These are phyloP conservation scores for Chloebia gouldiae DNA, from an alignment of 2,113 vertebrate genomes.

Conservation along the genomic window DNA sequence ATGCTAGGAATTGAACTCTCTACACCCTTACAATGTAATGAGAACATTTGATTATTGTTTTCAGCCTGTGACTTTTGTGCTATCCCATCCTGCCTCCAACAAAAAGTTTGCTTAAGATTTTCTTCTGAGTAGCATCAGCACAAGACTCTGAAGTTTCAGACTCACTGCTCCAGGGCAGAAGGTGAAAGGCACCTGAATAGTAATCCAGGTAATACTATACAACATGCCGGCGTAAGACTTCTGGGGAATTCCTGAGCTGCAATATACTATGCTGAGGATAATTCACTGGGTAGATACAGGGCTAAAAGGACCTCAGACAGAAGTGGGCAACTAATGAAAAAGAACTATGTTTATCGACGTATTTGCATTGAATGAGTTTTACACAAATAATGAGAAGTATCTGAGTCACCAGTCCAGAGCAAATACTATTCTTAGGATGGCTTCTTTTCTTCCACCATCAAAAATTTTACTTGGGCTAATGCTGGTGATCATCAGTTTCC, in stretches of 20 bases:
- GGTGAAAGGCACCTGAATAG: neutral
- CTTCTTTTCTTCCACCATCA: neutral
- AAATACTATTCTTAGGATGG: neutral
- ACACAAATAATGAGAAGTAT: neutral
- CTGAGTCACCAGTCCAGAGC: neutral
- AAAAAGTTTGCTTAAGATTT: neutral
- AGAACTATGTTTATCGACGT: neutral
- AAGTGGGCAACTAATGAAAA: neutral
- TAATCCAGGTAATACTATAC: neutral
- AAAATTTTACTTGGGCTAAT: neutral
- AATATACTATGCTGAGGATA: neutral
- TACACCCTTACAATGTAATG: slow-evolving; percentile 33
- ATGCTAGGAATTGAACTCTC: slow-evolving; percentile 1
- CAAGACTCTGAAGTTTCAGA: neutral
- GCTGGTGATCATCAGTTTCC: neutral
- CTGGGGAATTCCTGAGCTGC: neutral
- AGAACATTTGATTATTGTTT: slow-evolving; percentile 55
- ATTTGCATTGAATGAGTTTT: neutral
- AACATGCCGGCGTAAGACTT: neutral
- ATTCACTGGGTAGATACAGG: neutral
- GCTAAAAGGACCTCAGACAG: neutral
- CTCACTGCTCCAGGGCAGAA: neutral
- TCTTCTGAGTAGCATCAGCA: neutral
- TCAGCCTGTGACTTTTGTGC: slow-evolving; percentile 23
- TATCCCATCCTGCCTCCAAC: neutral